Conservation (phyloP, 53 echinoderm and acorn worm genomes). For the Astropecten irregularis region DNA sequence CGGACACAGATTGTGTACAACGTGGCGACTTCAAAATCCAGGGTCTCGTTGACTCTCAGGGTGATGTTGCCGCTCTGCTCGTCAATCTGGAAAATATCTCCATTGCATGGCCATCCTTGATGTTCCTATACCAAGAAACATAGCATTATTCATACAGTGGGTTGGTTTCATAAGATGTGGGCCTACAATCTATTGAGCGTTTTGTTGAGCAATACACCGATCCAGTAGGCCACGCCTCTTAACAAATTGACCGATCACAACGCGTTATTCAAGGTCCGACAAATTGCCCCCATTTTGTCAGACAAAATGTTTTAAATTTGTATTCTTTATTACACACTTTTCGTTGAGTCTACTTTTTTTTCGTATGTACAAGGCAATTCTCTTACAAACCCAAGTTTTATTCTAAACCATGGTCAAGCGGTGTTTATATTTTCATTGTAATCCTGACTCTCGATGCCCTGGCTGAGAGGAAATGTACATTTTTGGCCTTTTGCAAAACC, state of each 20-base stretch:
- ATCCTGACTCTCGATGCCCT: too few species aligned
- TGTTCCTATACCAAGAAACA: background rate
- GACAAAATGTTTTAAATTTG: background rate
- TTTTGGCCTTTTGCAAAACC: too few species aligned
- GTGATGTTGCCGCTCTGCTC: background rate
- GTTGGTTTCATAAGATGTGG: background rate
- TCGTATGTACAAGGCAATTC: too few species aligned
- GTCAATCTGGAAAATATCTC: slow-evolving; percentile 41
- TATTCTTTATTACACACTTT: background rate
- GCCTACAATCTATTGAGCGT: background rate
- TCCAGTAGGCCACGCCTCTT: too few species aligned
- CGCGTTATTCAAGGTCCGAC: too few species aligned
- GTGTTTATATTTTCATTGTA: too few species aligned
- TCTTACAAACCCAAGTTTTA: too few species aligned
- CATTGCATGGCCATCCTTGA: background rate
- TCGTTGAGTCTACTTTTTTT: too few species aligned
- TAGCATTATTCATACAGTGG: background rate
- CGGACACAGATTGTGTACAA: slow-evolving; percentile 64
- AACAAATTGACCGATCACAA: too few species aligned
- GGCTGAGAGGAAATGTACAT: too few species aligned
- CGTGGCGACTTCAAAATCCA: slow-evolving; percentile 59
- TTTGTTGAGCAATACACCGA: too few species aligned
- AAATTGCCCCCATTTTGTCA: background rate
- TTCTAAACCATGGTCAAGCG: too few species aligned
- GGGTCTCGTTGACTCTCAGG: background rate